A percentile compares a stretch with the other conserved stretches of the same genome.
Evolutionary conservation across 2,888 invertebrate genomes (phyloP).

Genomic region (Lobophora halterata): DNA sequence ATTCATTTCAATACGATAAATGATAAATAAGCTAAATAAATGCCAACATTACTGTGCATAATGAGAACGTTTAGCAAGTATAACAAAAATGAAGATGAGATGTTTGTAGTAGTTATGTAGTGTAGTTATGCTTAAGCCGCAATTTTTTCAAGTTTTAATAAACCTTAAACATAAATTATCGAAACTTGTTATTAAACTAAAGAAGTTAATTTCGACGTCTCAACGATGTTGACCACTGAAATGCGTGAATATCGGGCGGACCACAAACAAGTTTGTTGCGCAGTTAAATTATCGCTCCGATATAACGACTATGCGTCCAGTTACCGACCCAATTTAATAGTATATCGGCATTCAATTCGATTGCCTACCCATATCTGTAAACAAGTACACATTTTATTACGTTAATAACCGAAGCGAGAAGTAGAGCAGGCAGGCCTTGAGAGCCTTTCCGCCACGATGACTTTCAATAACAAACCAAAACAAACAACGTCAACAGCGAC

Average conservation of each 20-base stretch:
- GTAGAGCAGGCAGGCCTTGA: slow-evolving; percentile 62
- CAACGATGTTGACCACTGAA: slow-evolving; percentile 16
- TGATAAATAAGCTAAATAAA: slow-evolving; percentile 31
- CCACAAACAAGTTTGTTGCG: slow-evolving; percentile 57
- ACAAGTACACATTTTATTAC: slow-evolving; percentile 22
- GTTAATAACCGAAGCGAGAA: slow-evolving; percentile 38
- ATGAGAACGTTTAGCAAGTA: slow-evolving; percentile 13
- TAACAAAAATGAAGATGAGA: slow-evolving; percentile 15
- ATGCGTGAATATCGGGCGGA: slow-evolving; percentile 36
- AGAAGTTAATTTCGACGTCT: slow-evolving; percentile 17
- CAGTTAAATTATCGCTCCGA: slow-evolving; percentile 46
- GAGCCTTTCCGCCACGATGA: slow-evolving; percentile 45
- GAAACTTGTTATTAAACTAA: slow-evolving; percentile 15
- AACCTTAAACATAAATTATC: background rate
- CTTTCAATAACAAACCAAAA: slow-evolving; percentile 48
- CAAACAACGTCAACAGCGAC: slow-evolving; percentile 41
- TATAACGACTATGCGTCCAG: slow-evolving; percentile 32
- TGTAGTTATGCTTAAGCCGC: too few relatives aligned
- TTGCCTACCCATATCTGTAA: slow-evolving; percentile 17
- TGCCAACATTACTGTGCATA: slow-evolving; percentile 19
- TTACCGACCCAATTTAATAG: slow-evolving; percentile 16
- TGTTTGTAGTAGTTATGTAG: too few relatives aligned
- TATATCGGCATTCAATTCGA: slow-evolving; percentile 6
- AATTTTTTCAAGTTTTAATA: background rate
- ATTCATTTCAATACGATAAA: slow-evolving; percentile 37